phyloP scores from a whole-genome alignment of 2,113 vertebrate genomes.

The Centropus unirufus region DNA sequence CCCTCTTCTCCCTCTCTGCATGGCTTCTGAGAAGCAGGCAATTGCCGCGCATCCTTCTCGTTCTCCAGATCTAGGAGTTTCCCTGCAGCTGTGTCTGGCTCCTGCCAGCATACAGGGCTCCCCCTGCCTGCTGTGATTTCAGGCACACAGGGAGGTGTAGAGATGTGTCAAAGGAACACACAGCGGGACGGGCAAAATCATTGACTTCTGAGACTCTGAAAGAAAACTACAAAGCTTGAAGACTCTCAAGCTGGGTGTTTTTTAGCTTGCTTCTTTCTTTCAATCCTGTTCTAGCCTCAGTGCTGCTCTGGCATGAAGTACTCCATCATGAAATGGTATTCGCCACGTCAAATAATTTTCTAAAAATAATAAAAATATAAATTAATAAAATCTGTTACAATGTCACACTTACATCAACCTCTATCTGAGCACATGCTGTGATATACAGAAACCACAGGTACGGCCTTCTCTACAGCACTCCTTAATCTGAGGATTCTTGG shows the following conservation, averaged over 20 bases:
- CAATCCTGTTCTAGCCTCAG: neutral
- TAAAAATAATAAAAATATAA: neutral
- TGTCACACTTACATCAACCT: neutral
- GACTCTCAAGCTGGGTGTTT: neutral
- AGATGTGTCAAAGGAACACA: neutral
- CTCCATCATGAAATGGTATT: neutral
- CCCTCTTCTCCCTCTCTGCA: rapidly evolving
- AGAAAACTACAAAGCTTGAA: neutral
- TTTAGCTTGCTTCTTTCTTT: neutral
- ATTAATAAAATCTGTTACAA: neutral
- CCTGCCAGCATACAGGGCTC: neutral
- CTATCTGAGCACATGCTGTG: neutral
- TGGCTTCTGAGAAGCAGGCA: neutral
- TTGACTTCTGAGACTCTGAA: too few relatives aligned
- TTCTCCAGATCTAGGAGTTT: neutral
- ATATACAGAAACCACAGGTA: rapidly evolving
- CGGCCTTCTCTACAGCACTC: neutral
- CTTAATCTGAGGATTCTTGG: neutral
- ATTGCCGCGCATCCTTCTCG: neutral
- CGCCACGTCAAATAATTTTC: neutral
- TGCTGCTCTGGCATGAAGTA: neutral
- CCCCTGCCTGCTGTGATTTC: rapidly evolving
- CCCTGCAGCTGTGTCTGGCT: neutral
- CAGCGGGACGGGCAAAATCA: neutral
- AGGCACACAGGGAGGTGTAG: neutral